Evolutionary conservation across 2,888 invertebrate genomes (phyloP), one percentile per base, ranked within the genome.

Genomic region (Parapristionchus giblindavisi): DNA sequence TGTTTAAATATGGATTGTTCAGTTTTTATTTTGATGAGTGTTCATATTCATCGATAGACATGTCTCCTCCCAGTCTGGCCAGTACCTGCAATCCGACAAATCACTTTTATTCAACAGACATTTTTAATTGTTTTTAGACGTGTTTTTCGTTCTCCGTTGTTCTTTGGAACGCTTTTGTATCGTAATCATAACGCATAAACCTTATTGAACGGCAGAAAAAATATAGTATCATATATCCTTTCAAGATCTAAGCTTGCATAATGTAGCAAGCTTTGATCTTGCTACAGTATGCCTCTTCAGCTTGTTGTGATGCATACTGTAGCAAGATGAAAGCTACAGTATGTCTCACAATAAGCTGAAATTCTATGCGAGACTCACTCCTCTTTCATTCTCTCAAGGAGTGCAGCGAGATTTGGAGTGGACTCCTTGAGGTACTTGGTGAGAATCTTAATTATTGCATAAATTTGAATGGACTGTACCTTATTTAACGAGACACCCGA

Each of bases 41-140:
- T 71, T 71, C 56, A 71, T 54, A 40, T 71, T 56, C 70, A 71
- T 71, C 1, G 70, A 34, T 1, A 21, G 14, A 29, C 70, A 71
- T 8, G 70, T 71, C 29, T 71, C 70, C 21, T 71, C 70, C 70
- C 70, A 71, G 40, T 71, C 70, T 0, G 70, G 70, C 70, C 70
- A 71, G 27, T 71, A 71, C 56, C 70, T 71, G 56, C 54, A 56
- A n/a, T 3, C 34, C 5, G 11, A 6, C 2, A 21, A 27, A 63
- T 11, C 1, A 54, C 27, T 54, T 54, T 24, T 24, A 2, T 6
- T 52, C n/a, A n/a, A n/a, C n/a, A n/a, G n/a, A n/a, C n/a, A n/a
- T n/a, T n/a, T n/a, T n/a, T n/a, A n/a, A n/a, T n/a, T n/a, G n/a
- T n/a, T n/a, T n/a, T n/a, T n/a, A n/a, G n/a, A n/a, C n/a, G n/a